A percentile compares a stretch with the other conserved stretches of the same genome.
These are phyloP conservation scores for Atherinomorus stipes DNA, from an alignment of 2,113 vertebrate species.

Conservation along the genomic window DNA sequence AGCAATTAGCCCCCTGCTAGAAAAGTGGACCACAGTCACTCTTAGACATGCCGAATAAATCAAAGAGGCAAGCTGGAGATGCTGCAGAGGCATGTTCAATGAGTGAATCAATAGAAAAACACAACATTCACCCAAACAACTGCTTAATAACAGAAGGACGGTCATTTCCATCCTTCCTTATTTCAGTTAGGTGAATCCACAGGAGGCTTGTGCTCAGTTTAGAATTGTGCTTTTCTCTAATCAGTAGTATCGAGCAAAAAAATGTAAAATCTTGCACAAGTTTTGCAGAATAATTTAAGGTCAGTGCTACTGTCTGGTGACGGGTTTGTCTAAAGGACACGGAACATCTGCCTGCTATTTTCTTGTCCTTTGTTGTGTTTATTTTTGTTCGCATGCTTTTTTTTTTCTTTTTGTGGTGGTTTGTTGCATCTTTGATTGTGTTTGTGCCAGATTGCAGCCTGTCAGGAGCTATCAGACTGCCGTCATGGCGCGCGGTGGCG, in stretches of 20 bases:
- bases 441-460: conserved; percentile 62
- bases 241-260: background rate
- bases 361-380: background rate
- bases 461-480: conserved; percentile 63
- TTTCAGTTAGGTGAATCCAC: too few relatives aligned
- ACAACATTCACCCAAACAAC: background rate
- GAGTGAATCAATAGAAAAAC: conserved; percentile 14
- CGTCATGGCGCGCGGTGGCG: conserved; percentile 54
- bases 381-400: background rate
- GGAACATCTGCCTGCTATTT: conserved; percentile 4
- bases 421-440: conserved; percentile 39
- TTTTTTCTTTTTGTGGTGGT: background rate
- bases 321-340: background rate
- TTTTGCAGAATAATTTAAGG: too few relatives aligned
- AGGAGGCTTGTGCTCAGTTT: too few relatives aligned
- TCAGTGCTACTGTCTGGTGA: background rate
- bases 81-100: conserved; percentile 9
- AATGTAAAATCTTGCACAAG: background rate
- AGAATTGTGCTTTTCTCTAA: background rate
- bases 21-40: conserved; percentile 51
- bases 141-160: too few relatives aligned
- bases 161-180: too few relatives aligned
- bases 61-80: background rate
- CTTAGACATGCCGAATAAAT: conserved; percentile 18
- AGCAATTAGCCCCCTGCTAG: conserved; percentile 61